These are phyloP conservation scores for Butastur rufipennis DNA, from an alignment of 2,113 vertebrate species.

Conservation along the genomic window DNA sequence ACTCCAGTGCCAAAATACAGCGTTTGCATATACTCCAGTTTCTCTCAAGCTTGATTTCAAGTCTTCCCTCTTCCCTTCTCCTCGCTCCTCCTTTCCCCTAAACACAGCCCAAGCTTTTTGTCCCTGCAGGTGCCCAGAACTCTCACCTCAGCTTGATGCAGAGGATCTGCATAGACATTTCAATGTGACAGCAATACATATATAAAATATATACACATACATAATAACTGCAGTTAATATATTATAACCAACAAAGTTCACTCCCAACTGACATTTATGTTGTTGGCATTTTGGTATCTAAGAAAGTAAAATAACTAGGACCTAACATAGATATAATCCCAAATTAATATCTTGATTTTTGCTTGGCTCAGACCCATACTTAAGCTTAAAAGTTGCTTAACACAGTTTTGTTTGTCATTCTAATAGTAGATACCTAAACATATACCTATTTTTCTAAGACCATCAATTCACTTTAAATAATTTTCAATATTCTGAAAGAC, in stretches of 20 bases:
- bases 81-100: background rate
- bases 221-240: background rate
- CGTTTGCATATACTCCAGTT: background rate
- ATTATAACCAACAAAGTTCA: background rate
- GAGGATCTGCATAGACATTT: background rate
- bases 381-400: background rate
- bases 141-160: background rate
- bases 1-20: background rate
- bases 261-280: background rate
- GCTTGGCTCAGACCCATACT: background rate
- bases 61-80: background rate
- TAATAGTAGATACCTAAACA: background rate
- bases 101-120: background rate
- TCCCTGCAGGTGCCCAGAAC: background rate
- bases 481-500: background rate
- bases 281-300: background rate
- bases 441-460: background rate
- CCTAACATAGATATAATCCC: background rate
- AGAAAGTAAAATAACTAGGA: background rate
- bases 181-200: background rate
- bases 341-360: background rate
- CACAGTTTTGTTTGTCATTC: background rate
- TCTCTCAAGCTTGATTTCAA: background rate
- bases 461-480: background rate
- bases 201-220: background rate